A percentile compares a stretch with the other conserved stretches of the same genome.
Conservation (phyloP, 2,113 vertebrate species). For the Capreolus pygargus region DNA sequence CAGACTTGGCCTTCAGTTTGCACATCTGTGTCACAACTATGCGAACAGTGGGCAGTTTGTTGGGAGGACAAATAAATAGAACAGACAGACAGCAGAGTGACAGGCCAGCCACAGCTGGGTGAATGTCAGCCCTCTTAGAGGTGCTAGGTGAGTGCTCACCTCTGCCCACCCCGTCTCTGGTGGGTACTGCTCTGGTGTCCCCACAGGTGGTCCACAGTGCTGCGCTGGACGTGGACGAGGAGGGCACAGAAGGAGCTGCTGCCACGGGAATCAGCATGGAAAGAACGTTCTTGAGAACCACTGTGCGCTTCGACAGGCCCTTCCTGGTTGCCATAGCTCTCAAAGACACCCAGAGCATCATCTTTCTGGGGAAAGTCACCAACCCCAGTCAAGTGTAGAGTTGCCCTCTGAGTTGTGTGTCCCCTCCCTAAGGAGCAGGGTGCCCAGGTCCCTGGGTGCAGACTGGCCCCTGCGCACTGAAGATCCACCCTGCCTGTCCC, state of each 20-base stretch:
- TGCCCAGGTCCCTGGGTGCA: fast-evolving
- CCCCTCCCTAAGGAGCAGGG: fast-evolving
- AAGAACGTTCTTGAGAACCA: not conserved
- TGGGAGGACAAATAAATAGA: too few relatives aligned
- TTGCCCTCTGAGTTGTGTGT: fast-evolving
- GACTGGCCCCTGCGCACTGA: not conserved
- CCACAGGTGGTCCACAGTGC: conserved; percentile 53
- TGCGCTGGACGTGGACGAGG: not conserved
- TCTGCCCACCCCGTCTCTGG: fast-evolving
- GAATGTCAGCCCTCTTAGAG: not conserved
- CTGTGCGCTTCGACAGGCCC: fast-evolving
- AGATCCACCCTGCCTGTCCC: fast-evolving
- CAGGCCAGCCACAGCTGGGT: fast-evolving
- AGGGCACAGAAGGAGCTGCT: conserved; percentile 13
- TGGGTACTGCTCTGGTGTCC: not conserved
- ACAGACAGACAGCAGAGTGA: fast-evolving
- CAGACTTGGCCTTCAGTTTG: not conserved
- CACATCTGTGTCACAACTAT: fast-evolving
- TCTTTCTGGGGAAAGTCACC: not conserved
- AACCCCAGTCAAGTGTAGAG: conserved; percentile 1
- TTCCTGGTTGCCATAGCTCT: not conserved
- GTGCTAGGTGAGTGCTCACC: fast-evolving
- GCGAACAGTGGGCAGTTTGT: fast-evolving
- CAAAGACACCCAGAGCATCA: fast-evolving
- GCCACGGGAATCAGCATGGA: not conserved